Base-by-base conservation (phyloP, 2,797 vertebrate genomes). In the Urocyon cinereoargenteus region DNA sequence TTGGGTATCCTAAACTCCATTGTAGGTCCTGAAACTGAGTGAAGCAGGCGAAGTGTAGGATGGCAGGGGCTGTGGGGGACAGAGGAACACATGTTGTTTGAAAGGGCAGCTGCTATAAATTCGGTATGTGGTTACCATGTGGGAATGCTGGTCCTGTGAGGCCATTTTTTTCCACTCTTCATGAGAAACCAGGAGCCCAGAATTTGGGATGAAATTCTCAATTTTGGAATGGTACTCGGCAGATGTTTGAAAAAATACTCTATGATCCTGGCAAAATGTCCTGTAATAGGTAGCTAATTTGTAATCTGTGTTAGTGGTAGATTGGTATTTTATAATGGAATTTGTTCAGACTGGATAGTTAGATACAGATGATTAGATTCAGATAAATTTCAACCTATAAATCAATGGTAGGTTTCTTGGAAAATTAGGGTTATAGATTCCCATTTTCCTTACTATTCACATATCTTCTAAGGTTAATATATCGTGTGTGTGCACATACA, bases 331-430 rank as follows among this genome's bases (percentile, higher is more conserved):
- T 73, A 73, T 26, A 86, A 55, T 87, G 64, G 26, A 6, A 68
- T 91, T 93, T 92, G 31, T 77, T 96, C n/a, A 78, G 6, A 57
- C 1, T 68, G 2, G 77, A 91, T 62, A 2, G 51, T 89, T 96
- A 90, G 51, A 87, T 92, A 3, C 75, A 92, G 40, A 59, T 95
- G 34, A 86, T 68, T 92, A 93, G 90, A 55, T 78, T 92, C 28
- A 89, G 64, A 62, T 89, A 79, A 89, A 90, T 92, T 75, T 92
- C 55, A 86, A 12, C 18, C n/a, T 90, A 16, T 66, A 75, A 86
- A 51, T 87, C 24, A 91, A 0, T 45, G 45, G 53, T 49, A 61
- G 21, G 7, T 81, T 78, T 93, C 55, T 53, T 90, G 55, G 61
- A 93, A 91, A 64, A 81, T 57, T 87, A 70, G 11, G 21, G 12